phyloP scores from a whole-genome alignment of 2,888 invertebrate species.

The Acronicta psi region DNA sequence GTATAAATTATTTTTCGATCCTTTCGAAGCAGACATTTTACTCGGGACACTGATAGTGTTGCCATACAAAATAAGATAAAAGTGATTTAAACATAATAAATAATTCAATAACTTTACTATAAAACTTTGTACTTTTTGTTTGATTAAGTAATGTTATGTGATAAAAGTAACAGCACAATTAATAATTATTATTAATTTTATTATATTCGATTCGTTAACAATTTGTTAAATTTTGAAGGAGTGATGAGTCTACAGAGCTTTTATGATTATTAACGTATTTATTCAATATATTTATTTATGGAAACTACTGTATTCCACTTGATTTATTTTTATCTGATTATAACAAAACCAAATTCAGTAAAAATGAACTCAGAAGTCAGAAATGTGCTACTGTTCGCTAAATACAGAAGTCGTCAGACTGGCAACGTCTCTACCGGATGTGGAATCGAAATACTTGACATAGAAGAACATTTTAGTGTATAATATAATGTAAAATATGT shows the following conservation, averaged over 20 bases:
- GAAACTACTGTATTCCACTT: no score
- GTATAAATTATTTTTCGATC: conserved; percentile 77
- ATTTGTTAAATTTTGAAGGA: no score
- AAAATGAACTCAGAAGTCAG: conserved; percentile 39
- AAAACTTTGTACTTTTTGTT: neutral
- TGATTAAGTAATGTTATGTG: no score
- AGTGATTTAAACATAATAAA: neutral
- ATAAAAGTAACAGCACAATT: no score
- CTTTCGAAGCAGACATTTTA: conserved; percentile 86
- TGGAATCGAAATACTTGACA: conserved; percentile 57
- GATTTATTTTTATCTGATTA: no score
- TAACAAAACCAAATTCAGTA: conserved; percentile 28
- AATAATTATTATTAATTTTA: no score
- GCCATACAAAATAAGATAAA: conserved; percentile 48
- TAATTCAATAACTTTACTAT: no score
- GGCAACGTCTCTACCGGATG: conserved; percentile 82
- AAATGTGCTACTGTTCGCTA: conserved; percentile 75
- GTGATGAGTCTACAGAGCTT: no score
- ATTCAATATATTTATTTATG: no score
- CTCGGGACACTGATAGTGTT: conserved; percentile 69
- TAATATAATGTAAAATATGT: neutral
- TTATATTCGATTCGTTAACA: no score
- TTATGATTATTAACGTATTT: no score
- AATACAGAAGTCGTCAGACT: conserved; percentile 87
- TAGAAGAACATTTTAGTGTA: conserved; percentile 25